Evolutionary conservation across 2,888 invertebrate species (phyloP), one percentile per base, ranked within the genome.

Genomic region (Nasonia oneida): DNA sequence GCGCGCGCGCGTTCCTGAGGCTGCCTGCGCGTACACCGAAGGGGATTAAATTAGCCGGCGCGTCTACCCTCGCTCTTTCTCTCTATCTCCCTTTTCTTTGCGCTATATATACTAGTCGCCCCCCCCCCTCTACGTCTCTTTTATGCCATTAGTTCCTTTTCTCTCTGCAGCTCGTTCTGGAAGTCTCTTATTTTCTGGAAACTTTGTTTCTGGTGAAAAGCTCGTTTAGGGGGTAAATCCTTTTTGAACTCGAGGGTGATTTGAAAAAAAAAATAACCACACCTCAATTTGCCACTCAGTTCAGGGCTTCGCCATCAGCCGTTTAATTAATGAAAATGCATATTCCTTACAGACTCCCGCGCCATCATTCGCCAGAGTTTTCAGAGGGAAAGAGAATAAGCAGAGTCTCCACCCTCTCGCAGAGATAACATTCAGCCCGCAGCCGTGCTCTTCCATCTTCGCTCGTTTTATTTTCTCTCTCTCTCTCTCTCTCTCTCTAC

Each of bases 21-120:
- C 5, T 57, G n/a, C n/a, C 1, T 15, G 57, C 5, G 4, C 50
- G 47, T 50, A 47, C 37, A 70, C 50, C 80, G 75, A 88, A 88
- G 88, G 88, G 88, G 89, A 89, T 89, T 89, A 88, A 90, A 90
- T 89, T 89, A 89, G 88, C 87, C 87, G 42, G 42, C 42, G 87
- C 87, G 89, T 76, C 84, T 82, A 77, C 76, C 77, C 82, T 71
- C 71, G 47, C 53, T 33, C 37, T 37, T 23, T 4, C 77, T 47
- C 53, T 33, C 37, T 37, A 14, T 4, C 77, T 47, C 78, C 73
- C 73, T 79, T 78, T 57, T 82, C 39, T 70, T 33, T 39, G 37
- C 47, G n/a, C 57, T 15, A 29, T 29, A 29, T 29, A 29, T 57
- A n/a, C 23, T 15, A 67, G 6, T 42, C 23, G 23, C 81, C 57